Base-by-base conservation (phyloP, 2,113 vertebrate species). In the Oryzias celebensis region DNA sequence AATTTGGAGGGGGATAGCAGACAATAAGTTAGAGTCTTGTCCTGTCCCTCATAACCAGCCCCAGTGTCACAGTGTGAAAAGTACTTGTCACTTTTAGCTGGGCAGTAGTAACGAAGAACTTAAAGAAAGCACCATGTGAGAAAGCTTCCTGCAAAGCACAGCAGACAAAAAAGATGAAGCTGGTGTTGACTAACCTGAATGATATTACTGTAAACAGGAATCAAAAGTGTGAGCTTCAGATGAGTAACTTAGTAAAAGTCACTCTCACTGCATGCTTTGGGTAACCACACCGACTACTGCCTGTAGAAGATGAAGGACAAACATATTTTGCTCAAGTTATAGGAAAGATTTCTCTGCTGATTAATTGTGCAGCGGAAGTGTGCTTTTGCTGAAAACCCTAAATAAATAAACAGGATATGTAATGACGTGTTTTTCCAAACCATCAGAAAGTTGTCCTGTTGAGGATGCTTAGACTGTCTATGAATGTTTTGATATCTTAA, bases 381-480 rank as follows among this genome's bases (percentile, higher is more conserved):
- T 58, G 53, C 14, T 81, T 87, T 77, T 54, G 62, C 65, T 72
- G 65, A 65, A 81, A 81, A 75, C 59, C 62, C 16, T 8, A 18
- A 68, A 78, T 60, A 73, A 83, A 85, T 81, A 87, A 90, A 91
- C 88, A 87, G 89, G 89, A 91, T 90, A 90, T 68, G 84, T 52
- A 69, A 75, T 87, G 81, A 88, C 83, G 87, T 68, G 45, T 78
- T 85, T 89, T 92, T 92, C 91, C 89, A 77, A 87, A 53, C 64
- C 47, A 53, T 82, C 74, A 64, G 78, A 59, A 55, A 70, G 56
- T 48, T 46, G 75, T 52, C 18, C 59, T 80, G 80, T 80, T 83
- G 75, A 80, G 71, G 78, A 84, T 80, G 73, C 70, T 58, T 70
- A 63, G 65, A 68, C 75, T 75, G 68, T 52, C 75, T 81, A 42